These are phyloP conservation scores for Merops nubicus DNA, from an alignment of 2,113 vertebrate genomes.

Conservation along the genomic window DNA sequence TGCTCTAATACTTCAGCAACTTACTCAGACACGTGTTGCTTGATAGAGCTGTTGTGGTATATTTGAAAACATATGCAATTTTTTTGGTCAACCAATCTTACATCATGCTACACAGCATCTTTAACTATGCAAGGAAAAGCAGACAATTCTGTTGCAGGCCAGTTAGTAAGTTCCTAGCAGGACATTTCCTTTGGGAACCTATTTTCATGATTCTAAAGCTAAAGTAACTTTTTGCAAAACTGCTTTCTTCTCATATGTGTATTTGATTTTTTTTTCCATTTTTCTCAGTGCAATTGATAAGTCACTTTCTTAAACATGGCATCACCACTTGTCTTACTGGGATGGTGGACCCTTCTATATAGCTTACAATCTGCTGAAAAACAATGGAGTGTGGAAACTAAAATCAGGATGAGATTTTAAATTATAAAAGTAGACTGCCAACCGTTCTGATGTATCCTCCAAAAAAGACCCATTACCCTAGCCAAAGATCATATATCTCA, in stretches of 20 bases:
- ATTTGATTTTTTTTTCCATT: not conserved
- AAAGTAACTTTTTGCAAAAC: not conserved
- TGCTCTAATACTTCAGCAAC: slow-evolving; percentile 69
- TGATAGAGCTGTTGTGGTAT: slow-evolving; percentile 59
- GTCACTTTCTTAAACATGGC: slow-evolving; percentile 30
- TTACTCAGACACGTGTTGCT: slow-evolving; percentile 51
- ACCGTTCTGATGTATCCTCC: slow-evolving; percentile 64
- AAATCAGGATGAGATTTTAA: slow-evolving; percentile 55
- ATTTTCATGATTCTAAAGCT: slow-evolving; percentile 19
- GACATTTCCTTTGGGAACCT: slow-evolving; percentile 13
- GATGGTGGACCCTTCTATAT: not conserved
- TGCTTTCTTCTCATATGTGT: not conserved
- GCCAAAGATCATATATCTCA: slow-evolving; percentile 55
- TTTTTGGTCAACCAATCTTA: slow-evolving; percentile 65
- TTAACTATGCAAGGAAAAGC: slow-evolving; percentile 67
- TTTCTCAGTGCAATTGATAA: slow-evolving; percentile 2
- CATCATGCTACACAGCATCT: slow-evolving; percentile 61
- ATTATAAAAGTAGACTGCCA: slow-evolving; percentile 74
- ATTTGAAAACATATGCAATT: slow-evolving; percentile 25
- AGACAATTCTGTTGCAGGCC: slow-evolving; percentile 60
- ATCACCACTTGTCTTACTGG: slow-evolving; percentile 16
- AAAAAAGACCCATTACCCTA: slow-evolving; percentile 68
- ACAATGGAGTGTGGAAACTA: slow-evolving; percentile 63
- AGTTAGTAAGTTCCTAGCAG: slow-evolving; percentile 29
- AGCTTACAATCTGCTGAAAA: slow-evolving; percentile 68